Evolutionary conservation across 2,113 vertebrate genomes (phyloP).

Genomic region (Hemiscyllium ocellatum): DNA sequence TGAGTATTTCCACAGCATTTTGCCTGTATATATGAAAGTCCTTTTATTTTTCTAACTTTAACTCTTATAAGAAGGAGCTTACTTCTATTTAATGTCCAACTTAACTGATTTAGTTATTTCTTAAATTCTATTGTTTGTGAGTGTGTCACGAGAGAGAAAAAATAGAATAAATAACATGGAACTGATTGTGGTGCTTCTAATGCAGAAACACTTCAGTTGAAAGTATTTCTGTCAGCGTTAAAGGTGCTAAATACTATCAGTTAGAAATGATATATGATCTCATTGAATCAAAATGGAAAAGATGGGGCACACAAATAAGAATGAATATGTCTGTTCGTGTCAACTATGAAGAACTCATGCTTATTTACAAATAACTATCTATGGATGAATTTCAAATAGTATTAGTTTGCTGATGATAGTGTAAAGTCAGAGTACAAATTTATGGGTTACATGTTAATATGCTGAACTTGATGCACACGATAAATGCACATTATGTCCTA

Average conservation of each 20-base stretch:
- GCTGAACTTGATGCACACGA: not conserved
- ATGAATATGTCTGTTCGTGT: not conserved
- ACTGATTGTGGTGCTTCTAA: not conserved
- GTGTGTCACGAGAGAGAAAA: not conserved
- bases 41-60: not conserved
- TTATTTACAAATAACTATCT: not conserved
- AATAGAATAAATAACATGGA: not conserved
- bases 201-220: not conserved
- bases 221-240: not conserved
- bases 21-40: no score
- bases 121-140: not conserved
- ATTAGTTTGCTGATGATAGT: not conserved
- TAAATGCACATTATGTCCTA: slow-evolving; percentile 29
- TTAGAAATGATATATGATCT: not conserved
- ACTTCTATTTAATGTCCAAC: not conserved
- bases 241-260: not conserved
- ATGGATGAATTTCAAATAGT: not conserved
- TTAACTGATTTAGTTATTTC: not conserved
- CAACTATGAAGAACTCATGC: not conserved
- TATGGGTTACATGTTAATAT: not conserved
- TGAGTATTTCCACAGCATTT: no score
- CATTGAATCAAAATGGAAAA: not conserved
- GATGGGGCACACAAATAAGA: not conserved
- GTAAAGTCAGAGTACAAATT: not conserved
- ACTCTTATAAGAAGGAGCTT: not conserved